Percentiles rank a stretch among this genome's conserved stretches.
Evolutionary conservation across 1,140 invertebrate species (phyloP).

Genomic region (Trichonephila inaurata): DNA sequence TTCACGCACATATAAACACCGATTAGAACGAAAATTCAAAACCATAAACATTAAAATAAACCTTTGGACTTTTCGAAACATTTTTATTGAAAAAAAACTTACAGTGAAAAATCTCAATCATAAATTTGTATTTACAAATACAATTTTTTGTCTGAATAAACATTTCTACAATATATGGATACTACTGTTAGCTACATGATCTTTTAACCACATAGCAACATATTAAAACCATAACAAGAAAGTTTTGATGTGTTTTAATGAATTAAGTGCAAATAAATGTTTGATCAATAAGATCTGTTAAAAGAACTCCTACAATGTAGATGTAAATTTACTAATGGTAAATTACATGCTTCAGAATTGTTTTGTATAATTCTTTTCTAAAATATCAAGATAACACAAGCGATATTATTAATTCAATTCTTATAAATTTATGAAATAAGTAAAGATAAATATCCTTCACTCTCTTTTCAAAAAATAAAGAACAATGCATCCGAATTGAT

Average conservation of each 20-base stretch:
- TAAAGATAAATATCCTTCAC: too few species aligned
- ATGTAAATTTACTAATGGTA: background rate
- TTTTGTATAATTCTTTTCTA: background rate
- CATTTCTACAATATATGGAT: background rate
- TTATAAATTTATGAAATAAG: too few species aligned
- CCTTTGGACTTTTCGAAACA: background rate
- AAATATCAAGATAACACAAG: too few species aligned
- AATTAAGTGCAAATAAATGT: background rate
- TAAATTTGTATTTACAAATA: background rate
- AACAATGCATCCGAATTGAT: too few species aligned
- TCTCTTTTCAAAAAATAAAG: too few species aligned
- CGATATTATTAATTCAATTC: too few species aligned
- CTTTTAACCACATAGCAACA: background rate
- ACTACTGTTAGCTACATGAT: background rate
- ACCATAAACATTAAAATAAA: too few species aligned
- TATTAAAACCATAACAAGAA: background rate
- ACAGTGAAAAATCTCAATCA: slow-evolving; percentile 19
- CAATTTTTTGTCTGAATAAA: background rate
- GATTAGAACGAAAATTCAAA: too few species aligned
- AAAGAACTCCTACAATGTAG: background rate
- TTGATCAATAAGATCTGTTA: background rate
- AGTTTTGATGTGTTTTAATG: background rate
- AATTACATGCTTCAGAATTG: background rate
- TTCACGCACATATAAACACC: too few species aligned
- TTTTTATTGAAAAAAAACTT: slow-evolving; percentile 24